Percentiles rank a stretch among this genome's conserved stretches.
These are phyloP conservation scores for Lanius ludovicianus DNA, from an alignment of 2,113 vertebrate species.

Conservation along the genomic window DNA sequence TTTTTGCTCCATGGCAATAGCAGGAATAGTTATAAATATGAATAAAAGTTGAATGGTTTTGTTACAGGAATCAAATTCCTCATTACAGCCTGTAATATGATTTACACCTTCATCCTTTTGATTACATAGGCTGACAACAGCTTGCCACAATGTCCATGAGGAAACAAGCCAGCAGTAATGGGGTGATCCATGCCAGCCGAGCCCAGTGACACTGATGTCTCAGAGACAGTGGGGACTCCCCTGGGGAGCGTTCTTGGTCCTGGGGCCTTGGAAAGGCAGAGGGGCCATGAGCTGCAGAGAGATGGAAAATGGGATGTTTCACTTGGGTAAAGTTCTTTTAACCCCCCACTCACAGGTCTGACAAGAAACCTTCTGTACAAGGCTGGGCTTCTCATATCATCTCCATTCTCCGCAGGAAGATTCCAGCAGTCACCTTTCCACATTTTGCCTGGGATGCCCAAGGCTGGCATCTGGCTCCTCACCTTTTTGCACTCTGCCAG, in stretches of 20 bases:
- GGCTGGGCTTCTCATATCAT: background rate
- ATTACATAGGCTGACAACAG: background rate
- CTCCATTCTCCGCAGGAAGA: background rate
- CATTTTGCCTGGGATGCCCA: fast-evolving
- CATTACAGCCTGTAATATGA: background rate
- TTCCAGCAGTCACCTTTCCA: background rate
- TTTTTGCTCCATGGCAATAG: background rate
- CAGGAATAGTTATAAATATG: background rate
- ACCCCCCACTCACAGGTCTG: background rate
- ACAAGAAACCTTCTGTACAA: background rate
- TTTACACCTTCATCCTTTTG: background rate
- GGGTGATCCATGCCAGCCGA: background rate
- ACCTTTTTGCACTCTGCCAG: background rate
- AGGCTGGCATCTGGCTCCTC: background rate
- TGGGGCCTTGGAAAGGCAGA: background rate
- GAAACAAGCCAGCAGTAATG: background rate
- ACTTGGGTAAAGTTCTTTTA: background rate
- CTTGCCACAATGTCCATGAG: fast-evolving
- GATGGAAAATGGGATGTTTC: background rate
- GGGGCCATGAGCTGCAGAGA: fast-evolving
- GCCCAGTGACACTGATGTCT: background rate
- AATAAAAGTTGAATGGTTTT: background rate
- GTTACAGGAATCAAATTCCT: background rate
- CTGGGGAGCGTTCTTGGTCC: fast-evolving
- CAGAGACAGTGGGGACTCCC: background rate